Evolutionary conservation across 2,113 vertebrate species (phyloP), one percentile per base, ranked within the genome.

Genomic region (Entomyzon cyanotis): DNA sequence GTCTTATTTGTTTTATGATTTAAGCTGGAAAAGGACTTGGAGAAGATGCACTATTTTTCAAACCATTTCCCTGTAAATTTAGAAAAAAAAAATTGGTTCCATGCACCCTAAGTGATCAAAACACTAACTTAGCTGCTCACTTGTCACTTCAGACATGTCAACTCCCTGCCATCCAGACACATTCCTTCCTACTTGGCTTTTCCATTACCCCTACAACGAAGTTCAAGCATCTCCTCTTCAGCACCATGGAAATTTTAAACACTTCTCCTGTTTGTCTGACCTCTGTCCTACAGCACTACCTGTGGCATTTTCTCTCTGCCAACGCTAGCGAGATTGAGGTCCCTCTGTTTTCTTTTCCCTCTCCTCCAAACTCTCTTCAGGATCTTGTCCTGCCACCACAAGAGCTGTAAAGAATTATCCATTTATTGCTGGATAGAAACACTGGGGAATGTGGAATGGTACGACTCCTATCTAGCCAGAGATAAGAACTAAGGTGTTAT

Each of bases 171-270:
- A 68, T 15, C 25, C 16, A 10, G 35, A 67, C 22, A 55, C 41
- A 33, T 47, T 60, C 53, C 59, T 87, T 94, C 62, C 53, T 67
- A 39, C 55, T 65, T 87, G 56, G 33, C n/a, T 89, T 81, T 84
- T 82, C 24, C n/a, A 65, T 73, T 41, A 82, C 9, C 27, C 24
- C 25, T 37, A 56, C 20, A 41, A 52, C 39, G 88, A 82, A 85
- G 37, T 42, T 85, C 63, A 83, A 65, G 31, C n/a, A 85, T 31
- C 7, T 68, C 17, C 14, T 69, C 70, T 85, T 82, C 67, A 79
- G n/a, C 62, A 79, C 23, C 28, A 25, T 1, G 2, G 70, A 81
- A 60, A 79, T 85, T 82, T 78, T 78, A 60, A 82, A 41, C 31
- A 14, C 37, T 59, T 93, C 30, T 67, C 11, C 13, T 25, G 22